Evolutionary conservation across 2,888 invertebrate genomes (phyloP).

Genomic region (Drosophila imparisetae): DNA sequence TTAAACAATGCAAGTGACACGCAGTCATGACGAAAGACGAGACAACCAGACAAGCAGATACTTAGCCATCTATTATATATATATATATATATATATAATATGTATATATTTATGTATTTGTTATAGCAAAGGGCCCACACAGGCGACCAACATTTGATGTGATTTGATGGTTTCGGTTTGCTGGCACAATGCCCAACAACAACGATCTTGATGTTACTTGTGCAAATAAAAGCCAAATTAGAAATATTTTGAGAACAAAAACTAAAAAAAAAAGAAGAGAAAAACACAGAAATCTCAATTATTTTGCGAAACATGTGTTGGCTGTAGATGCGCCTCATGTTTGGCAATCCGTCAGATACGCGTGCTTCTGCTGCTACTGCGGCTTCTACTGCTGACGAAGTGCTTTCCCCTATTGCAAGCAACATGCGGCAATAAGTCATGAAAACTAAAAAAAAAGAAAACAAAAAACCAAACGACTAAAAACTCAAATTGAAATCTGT

Average conservation of each 20-base stretch:
- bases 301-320: conserved; percentile 74
- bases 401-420: conserved; percentile 40
- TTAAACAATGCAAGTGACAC: conserved; percentile 39
- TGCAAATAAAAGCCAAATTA: conserved; percentile 63
- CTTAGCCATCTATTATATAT: conserved; percentile 28
- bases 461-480: not conserved
- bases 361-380: conserved; percentile 41
- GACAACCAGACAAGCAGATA: conserved; percentile 39
- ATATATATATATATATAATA: not conserved
- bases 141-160: conserved; percentile 41
- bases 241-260: conserved; percentile 48
- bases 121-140: conserved; percentile 40
- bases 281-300: conserved; percentile 68
- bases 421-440: conserved; percentile 56
- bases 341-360: conserved; percentile 75
- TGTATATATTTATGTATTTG: not conserved
- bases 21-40: conserved; percentile 12
- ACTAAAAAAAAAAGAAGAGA: conserved; percentile 2
- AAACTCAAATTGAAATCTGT: conserved; percentile 60
- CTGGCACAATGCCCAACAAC: conserved; percentile 63
- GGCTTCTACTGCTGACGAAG: conserved; percentile 16
- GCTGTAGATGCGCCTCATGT: conserved; percentile 68
- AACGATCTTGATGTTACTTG: conserved; percentile 44
- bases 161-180: conserved; percentile 43
- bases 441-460: not conserved